Evolutionary conservation across 2,888 invertebrate genomes (phyloP), one percentile per base, ranked within the genome.

Genomic region (Patella caerulea): DNA sequence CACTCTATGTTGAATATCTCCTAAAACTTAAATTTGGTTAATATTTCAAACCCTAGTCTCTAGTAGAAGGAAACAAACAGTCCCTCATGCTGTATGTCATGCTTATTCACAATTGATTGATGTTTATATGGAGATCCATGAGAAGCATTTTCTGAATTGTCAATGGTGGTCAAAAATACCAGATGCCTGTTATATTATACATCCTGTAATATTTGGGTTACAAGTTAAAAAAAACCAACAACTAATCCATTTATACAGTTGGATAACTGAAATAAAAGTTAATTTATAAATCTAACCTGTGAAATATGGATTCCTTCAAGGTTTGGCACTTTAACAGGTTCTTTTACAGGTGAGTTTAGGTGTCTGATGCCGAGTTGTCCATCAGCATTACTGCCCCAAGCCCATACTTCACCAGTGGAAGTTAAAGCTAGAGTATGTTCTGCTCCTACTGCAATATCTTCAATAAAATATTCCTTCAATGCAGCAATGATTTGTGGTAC

Each of bases 361-460:
- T 94, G 93, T 0, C 94, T 93, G 1, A 94, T 88, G 1, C 94
- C 94, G 3, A 94, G 91, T 86, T 94, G 94, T 7, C 94, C 94
- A 86, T 94, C 94, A 65, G 93, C 92, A 89, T 94, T 94, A 90
- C 93, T 93, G n/a, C 94, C 94, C 94, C 94, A 94, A 0, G 93
- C 94, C 87, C 93, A 93, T 2, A 94, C 93, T 85, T 94, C 93
- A 9, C 94, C 94, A 77, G 92, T 92, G n/a, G 91, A 89, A 7
- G 93, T 93, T 53, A 94, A 90, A 34, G 93, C 94, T 17, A 94
- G 87, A 1, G 93, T 93, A 87, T 94, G 94, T 83, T 94, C 94
- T 0, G 94, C 93, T 1, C 94, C 94, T 24, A 94, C 93, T 1
- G 93, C 93, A 76, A 94, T 93, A 84, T 94, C 94, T 74, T 93